Percentiles rank a stretch among this genome's conserved stretches.
Evolutionary conservation across 2,113 vertebrate genomes (phyloP).

Genomic region (Chrysochloris asiatica): DNA sequence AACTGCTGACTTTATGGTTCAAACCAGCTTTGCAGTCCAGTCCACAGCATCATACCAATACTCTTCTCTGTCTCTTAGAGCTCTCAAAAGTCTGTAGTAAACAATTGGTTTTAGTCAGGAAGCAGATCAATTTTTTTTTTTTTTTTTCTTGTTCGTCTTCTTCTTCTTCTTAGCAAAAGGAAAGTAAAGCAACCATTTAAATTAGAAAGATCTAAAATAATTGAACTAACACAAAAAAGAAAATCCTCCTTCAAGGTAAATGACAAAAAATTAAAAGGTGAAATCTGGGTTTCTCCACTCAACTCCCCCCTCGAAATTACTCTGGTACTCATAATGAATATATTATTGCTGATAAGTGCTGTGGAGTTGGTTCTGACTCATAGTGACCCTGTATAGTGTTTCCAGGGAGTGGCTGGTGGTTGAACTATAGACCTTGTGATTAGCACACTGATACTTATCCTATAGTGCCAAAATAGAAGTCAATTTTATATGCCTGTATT

Average conservation of each 20-base stretch:
- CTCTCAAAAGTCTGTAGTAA: constrained; percentile 36
- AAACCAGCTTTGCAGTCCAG: too few relatives aligned
- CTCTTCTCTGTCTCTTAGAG: background rate
- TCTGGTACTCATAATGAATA: background rate
- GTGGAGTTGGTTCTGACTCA: too few relatives aligned
- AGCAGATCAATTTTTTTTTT: constrained; percentile 29
- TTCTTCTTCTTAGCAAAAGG: constrained; percentile 5
- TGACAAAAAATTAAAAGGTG: constrained; percentile 4
- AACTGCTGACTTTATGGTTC: too few relatives aligned
- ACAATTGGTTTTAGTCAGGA: constrained; percentile 34
- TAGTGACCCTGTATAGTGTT: too few relatives aligned
- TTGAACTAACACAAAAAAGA: background rate
- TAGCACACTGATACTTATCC: too few relatives aligned
- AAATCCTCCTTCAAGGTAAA: constrained; percentile 16
- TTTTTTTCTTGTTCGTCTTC: too few relatives aligned
- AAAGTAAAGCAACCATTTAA: constrained; percentile 54
- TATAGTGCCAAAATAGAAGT: too few relatives aligned
- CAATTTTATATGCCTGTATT: background rate
- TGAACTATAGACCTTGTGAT: too few relatives aligned
- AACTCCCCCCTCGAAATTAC: background rate
- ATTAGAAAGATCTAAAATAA: constrained; percentile 54
- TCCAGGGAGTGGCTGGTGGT: too few relatives aligned
- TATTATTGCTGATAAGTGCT: too few relatives aligned
- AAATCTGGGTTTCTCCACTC: background rate
- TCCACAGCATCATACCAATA: too few relatives aligned